These are phyloP conservation scores for Sesia apiformis DNA, from an alignment of 2,888 invertebrate species.

Conservation along the genomic window DNA sequence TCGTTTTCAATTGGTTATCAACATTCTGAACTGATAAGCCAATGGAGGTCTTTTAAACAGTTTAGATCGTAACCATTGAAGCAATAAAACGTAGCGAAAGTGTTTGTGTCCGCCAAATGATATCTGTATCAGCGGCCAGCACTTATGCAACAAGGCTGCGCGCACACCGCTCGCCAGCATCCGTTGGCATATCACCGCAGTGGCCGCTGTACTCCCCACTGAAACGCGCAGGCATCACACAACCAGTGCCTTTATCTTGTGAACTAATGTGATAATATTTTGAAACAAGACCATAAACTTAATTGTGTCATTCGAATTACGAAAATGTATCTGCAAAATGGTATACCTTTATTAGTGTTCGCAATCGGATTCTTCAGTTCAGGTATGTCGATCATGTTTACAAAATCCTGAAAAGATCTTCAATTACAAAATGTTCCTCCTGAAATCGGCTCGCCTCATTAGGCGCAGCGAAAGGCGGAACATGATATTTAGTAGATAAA, in stretches of 20 bases:
- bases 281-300: neutral
- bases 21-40: no score
- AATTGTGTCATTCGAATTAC: neutral
- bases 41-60: neutral
- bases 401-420: neutral
- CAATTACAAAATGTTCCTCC: no score
- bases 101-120: constrained; percentile 69
- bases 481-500: no score
- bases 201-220: constrained; percentile 32
- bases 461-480: no score
- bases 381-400: constrained; percentile 21
- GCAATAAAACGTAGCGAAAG: constrained; percentile 53
- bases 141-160: constrained; percentile 55
- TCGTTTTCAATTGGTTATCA: no score
- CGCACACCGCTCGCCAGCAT: constrained; percentile 30
- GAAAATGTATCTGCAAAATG: constrained; percentile 19
- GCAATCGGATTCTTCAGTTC: constrained; percentile 26
- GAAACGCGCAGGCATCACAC: constrained; percentile 20
- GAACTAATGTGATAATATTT: constrained; percentile 12
- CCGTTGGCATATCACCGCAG: constrained; percentile 25
- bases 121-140: constrained; percentile 63
- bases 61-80: constrained; percentile 1
- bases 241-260: constrained; percentile 18
- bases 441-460: no score
- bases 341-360: constrained; percentile 19